Evolutionary conservation across 2,113 vertebrate species (phyloP).

Genomic region (Thomomys bottae): DNA sequence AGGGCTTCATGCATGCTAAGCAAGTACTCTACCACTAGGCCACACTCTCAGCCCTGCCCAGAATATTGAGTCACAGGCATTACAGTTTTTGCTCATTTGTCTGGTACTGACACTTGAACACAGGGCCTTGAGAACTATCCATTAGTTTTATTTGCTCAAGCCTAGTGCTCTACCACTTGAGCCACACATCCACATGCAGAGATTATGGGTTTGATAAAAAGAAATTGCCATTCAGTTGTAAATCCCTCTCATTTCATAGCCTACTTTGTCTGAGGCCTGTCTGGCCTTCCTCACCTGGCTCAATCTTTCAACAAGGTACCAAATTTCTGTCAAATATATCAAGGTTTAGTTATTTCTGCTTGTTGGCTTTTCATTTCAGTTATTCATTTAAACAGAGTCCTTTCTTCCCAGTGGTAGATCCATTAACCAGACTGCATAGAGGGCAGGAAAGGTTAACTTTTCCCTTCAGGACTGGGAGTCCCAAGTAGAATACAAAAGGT

Average conservation of each 20-base stretch:
- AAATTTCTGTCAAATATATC: background rate
- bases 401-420: slow-evolving; percentile 5
- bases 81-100: too few relatives aligned
- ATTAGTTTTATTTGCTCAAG: too few relatives aligned
- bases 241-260: background rate
- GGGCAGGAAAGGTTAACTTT: background rate
- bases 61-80: background rate
- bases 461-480: background rate
- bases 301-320: background rate
- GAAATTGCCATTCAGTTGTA: background rate
- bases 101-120: too few relatives aligned
- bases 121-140: too few relatives aligned
- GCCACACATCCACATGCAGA: background rate
- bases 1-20: too few relatives aligned
- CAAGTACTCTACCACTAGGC: too few relatives aligned
- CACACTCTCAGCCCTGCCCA: too few relatives aligned
- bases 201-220: background rate
- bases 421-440: slow-evolving; percentile 24
- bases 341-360: background rate
- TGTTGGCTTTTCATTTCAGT: slow-evolving; percentile 16
- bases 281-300: background rate
- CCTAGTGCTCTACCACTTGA: background rate
- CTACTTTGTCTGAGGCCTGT: background rate
- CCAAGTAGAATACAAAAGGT: slow-evolving; percentile 38
- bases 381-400: background rate